Evolutionary conservation across 2,888 invertebrate species (phyloP).

Genomic region (Monochamus alternatus): DNA sequence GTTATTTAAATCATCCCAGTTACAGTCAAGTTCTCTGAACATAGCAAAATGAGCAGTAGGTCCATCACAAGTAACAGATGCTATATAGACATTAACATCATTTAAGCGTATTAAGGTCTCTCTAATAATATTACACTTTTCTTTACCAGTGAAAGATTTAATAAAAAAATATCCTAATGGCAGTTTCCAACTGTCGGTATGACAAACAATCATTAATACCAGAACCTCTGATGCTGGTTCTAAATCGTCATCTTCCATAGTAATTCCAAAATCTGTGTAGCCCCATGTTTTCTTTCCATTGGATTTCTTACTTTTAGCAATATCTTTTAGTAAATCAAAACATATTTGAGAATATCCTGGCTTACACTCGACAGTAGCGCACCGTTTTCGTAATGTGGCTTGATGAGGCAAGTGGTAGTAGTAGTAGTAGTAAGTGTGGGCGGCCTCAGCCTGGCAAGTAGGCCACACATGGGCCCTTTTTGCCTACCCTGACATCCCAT

Average conservation of each 20-base stretch:
- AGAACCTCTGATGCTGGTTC: no score
- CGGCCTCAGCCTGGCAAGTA: no score
- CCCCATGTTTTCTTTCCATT: conserved; percentile 22
- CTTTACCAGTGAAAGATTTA: conserved; percentile 27
- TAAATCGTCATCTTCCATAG: neutral
- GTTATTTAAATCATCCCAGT: neutral
- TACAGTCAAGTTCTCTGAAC: conserved; percentile 41
- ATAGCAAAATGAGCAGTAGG: conserved; percentile 28
- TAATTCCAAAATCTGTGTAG: neutral
- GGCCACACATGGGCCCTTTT: no score
- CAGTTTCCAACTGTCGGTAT: no score
- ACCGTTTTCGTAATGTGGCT: neutral
- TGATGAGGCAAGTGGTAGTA: neutral
- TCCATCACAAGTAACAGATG: conserved; percentile 23
- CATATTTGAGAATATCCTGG: neutral
- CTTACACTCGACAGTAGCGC: neutral
- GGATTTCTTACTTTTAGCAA: neutral
- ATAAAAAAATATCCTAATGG: conserved; percentile 36
- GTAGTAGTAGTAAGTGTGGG: no score
- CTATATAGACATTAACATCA: conserved; percentile 37
- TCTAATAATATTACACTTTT: conserved; percentile 45
- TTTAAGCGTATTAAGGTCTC: conserved; percentile 32
- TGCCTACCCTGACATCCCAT: no score
- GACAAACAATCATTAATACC: neutral
- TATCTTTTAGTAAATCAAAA: neutral